Base-by-base conservation (phyloP, 2,888 invertebrate genomes). In the Serripes groenlandicus region DNA sequence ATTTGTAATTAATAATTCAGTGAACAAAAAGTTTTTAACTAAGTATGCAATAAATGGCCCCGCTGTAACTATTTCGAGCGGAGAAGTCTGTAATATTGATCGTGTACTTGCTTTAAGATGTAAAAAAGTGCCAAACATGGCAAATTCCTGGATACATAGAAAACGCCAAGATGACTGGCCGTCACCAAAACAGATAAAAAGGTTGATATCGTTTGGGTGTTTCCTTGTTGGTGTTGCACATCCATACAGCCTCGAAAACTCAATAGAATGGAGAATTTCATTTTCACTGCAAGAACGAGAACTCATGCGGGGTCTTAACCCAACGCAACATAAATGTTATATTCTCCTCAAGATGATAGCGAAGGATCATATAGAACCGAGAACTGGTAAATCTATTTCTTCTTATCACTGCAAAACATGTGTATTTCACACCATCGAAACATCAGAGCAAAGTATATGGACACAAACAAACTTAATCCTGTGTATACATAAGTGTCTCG, bases 1-100 rank as follows among this genome's bases (percentile, higher is more conserved):
- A 42, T 42, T n/a, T n/a, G 42, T 18, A 42, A 42, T 7, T 11
- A 42, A 42, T 18, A 42, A 11, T 11, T 42, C 18, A 18, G 18
- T 42, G 18, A 11, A 18, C 7, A 7, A 42, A 42, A 11, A 11
- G 18, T 42, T 42, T 58, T 58, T 23, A 23, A 23, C 3, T 21
- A 11, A 35, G 60, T 54, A 60, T 37, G 37, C n/a, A 72, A 72
- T 37, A 72, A 54, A 60, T 69, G 62, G 62, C 18, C 62, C 62
- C 0, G 62, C 62, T 4, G 32, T n/a, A 15, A 62, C 62, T 18
- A 28, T 69, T 26, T 62, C 35, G 7, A 21, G n/a, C 0, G 62
- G 62, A 21, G 23, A n/a, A 2, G 15, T 18, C 3, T n/a, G 34
- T n/a, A 26, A 26, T 0, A 34, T 62, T 34, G 62, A 62, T 34